Base-by-base conservation (phyloP, 1,140 invertebrate genomes). In the Hycleus cichorii region DNA sequence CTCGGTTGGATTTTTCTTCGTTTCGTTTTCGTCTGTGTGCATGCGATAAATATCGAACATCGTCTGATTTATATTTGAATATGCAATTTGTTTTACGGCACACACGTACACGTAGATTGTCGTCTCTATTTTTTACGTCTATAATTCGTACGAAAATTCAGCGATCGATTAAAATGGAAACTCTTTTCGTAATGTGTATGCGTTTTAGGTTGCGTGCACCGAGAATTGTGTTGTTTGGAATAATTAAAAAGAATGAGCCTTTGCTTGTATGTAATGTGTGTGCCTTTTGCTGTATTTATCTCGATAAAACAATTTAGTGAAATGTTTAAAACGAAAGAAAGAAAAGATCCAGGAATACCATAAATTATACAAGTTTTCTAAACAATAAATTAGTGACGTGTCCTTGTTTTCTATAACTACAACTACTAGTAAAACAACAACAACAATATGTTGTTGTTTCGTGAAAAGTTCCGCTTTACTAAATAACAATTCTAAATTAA, bases 381-480 rank as follows among this genome's bases (percentile, higher is more conserved):
- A 53, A 53, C 45, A 53, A 53, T 53, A 53, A 53, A 53, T 53
- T 53, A 53, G 32, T 46, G 46, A 27, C 51, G 42, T 53, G 54
- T 57, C 54, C 54, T 57, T 57, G 54, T 57, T 53, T 57, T 46
- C 43, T 45, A 32, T 7, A 32, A 7, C 32, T 32, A 32, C 32
- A 32, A 32, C 32, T 5, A 32, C 4, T 7, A 5, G 32, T 32
- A 32, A 18, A 18, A 18, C 18, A 18, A 18, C 18, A 18, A 18
- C 18, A 18, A 18, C 18, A 18, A 18, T 18, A 18, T 18, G 4
- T 32, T 32, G 32, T 32, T 32, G 32, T 32, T 48, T 57, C 48
- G 47, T 57, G 54, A 57, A 57, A 57, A 57, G 54, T 57, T 57
- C 46, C 54, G 54, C 54, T 57, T 57, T 57, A 49, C 45, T 57